Base-by-base conservation (phyloP, 2,888 invertebrate genomes). In the Aspidiotus destructor region DNA sequence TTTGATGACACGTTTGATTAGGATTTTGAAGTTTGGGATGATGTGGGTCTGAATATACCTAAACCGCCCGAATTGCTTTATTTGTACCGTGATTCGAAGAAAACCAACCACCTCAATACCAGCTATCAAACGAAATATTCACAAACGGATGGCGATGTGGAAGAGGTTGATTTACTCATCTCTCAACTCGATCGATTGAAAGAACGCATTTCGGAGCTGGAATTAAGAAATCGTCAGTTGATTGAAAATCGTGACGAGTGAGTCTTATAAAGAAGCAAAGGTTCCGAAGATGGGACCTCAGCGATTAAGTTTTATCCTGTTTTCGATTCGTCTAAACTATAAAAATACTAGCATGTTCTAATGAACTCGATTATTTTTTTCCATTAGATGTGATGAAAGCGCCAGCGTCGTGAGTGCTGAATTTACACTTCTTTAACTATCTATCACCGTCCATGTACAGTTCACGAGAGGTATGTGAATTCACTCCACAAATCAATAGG, bases 41-140 rank as follows among this genome's bases (percentile, higher is more conserved):
- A 92, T 79, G 91, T 92, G 13, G 92, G 92, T 0, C 79, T 92
- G 57, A 92, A 92, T 76, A 87, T 89, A 77, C 84, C 89, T 0
- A 85, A 89, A 73, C 92, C 91, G 41, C 84, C 87, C 0, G 86
- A 87, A 73, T 78, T 92, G 44, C 78, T 90, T 13, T 82, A 84
- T 42, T 77, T 87, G 64, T 87, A 87, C 74, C 80, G 86, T 72
- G 86, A 86, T 68, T 69, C 62, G 16, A 69, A 62, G 62, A 69
- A 54, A 62, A 57, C 16, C 28, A 69, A 17, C 15, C 62, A 62
- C 57, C 40, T 67, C n/a, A 28, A 67, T 28, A 58, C 60, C 15
- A 40, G 11, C n/a, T 52, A 41, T 15, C 67, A 67, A 40, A 44
- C 28, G 8, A 41, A 42, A 40, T 58, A 42, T 11, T 60, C 60